Percentiles rank a stretch among this genome's conserved stretches.
Conservation (phyloP, 2,797 vertebrate genomes). For the Protonibea diacanthus region DNA sequence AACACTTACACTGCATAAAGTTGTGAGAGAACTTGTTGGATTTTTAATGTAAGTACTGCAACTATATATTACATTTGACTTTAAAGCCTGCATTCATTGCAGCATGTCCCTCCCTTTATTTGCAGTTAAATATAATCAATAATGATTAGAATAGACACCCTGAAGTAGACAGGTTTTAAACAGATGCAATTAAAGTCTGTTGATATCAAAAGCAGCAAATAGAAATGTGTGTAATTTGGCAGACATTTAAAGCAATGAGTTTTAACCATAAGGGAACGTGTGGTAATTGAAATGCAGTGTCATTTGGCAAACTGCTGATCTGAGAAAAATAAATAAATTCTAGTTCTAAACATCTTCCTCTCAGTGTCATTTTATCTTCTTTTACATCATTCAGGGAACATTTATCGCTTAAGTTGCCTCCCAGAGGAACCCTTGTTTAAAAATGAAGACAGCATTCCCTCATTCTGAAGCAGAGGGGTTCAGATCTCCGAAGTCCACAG, state of each 20-base stretch:
- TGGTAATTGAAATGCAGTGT: constrained; percentile 59
- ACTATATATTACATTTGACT: constrained; percentile 11
- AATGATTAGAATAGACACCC: constrained; percentile 21
- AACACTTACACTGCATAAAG: constrained; percentile 5
- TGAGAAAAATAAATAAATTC: constrained; percentile 49
- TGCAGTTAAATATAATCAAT: constrained; percentile 17
- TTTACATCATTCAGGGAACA: constrained; percentile 46
- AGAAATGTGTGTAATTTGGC: constrained; percentile 42
- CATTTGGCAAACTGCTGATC: constrained; percentile 67
- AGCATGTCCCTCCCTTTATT: constrained; percentile 12
- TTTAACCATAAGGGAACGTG: constrained; percentile 29
- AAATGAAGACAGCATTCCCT: constrained; percentile 27
- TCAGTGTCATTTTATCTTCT: constrained; percentile 48
- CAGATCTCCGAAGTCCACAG: constrained; percentile 33
- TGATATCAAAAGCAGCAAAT: constrained; percentile 43
- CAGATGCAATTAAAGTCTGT: constrained; percentile 18
- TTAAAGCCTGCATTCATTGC: constrained; percentile 1
- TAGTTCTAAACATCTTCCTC: constrained; percentile 44
- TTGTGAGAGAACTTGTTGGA: constrained; percentile 12
- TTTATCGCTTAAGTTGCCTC: constrained; percentile 44
- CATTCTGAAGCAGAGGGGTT: constrained; percentile 26
- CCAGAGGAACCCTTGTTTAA: constrained; percentile 50
- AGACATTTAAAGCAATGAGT: constrained; percentile 46
- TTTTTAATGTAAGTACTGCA: background rate
- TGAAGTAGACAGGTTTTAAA: constrained; percentile 47